Evolutionary conservation across 2,797 vertebrate genomes (phyloP).

Genomic region (Chelon auratus): DNA sequence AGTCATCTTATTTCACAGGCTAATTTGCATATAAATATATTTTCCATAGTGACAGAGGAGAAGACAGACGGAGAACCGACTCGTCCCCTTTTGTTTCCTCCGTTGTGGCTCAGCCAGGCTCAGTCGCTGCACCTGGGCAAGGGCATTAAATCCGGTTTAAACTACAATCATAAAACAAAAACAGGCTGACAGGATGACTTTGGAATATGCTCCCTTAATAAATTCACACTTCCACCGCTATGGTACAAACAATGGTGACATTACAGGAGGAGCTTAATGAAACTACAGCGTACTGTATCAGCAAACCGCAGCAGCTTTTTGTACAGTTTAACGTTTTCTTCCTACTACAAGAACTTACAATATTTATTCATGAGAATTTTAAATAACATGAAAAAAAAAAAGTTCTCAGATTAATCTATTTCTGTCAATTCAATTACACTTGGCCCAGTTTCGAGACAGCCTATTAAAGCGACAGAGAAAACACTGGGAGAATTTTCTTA

Average conservation of each 20-base stretch:
- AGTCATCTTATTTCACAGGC: conserved; percentile 50
- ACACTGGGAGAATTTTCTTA: conserved; percentile 21
- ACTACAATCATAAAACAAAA: conserved; percentile 42
- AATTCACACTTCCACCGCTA: conserved; percentile 18
- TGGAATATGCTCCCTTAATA: conserved; percentile 31
- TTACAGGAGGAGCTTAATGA: conserved; percentile 23
- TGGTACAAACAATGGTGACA: conserved; percentile 22
- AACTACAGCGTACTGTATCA: conserved; percentile 31
- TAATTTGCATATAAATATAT: conserved; percentile 64
- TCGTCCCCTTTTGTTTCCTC: conserved; percentile 32
- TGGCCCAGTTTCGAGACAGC: conserved; percentile 52
- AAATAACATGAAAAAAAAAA: conserved; percentile 14
- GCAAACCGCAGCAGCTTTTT: conserved; percentile 21
- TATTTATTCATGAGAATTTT: conserved; percentile 41
- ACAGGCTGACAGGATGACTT: conserved; percentile 38
- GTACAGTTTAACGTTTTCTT: conserved; percentile 21
- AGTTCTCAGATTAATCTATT: conserved; percentile 41
- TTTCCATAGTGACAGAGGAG: conserved; percentile 20
- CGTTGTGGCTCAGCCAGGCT: conserved; percentile 22
- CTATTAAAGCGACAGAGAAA: conserved; percentile 32
- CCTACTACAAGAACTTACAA: conserved; percentile 22
- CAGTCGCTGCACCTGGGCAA: conserved; percentile 25
- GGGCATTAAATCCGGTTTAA: conserved; percentile 47
- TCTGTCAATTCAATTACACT: conserved; percentile 58
- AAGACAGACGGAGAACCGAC: conserved; percentile 1